A percentile compares a stretch with the other conserved stretches of the same genome.
Conservation (phyloP, 2,113 vertebrate species). For the Butorides virescens region DNA sequence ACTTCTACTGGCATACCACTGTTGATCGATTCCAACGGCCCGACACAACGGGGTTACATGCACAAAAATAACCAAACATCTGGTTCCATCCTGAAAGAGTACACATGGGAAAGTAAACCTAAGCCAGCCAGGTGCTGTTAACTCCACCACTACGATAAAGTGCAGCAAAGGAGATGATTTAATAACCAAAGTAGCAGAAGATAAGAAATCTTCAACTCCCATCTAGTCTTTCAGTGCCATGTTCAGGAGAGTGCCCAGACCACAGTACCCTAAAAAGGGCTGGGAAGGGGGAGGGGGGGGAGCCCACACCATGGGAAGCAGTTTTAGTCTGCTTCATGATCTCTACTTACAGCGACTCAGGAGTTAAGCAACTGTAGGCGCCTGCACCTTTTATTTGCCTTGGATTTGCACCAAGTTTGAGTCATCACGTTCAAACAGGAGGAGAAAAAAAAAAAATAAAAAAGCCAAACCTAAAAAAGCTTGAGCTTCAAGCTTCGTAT, state of each 20-base stretch:
- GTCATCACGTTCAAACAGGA: conserved; percentile 39
- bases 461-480: background rate
- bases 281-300: background rate
- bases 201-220: background rate
- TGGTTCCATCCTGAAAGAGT: background rate
- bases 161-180: background rate
- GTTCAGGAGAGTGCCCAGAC: background rate
- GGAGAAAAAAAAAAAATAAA: rapidly evolving
- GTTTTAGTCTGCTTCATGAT: background rate
- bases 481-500: background rate
- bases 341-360: background rate
- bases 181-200: background rate
- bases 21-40: background rate
- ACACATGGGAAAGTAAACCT: background rate
- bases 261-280: rapidly evolving
- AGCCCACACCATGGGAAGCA: background rate
- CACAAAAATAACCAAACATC: background rate
- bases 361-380: background rate
- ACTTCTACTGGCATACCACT: rapidly evolving
- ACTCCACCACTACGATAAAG: background rate
- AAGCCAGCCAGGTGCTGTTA: background rate
- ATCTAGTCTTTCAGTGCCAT: background rate
- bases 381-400: conserved; percentile 39
- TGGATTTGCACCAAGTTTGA: conserved; percentile 47
- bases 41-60: rapidly evolving